phyloP scores from a whole-genome alignment of 2,113 vertebrate species.

The Antennarius striatus region DNA sequence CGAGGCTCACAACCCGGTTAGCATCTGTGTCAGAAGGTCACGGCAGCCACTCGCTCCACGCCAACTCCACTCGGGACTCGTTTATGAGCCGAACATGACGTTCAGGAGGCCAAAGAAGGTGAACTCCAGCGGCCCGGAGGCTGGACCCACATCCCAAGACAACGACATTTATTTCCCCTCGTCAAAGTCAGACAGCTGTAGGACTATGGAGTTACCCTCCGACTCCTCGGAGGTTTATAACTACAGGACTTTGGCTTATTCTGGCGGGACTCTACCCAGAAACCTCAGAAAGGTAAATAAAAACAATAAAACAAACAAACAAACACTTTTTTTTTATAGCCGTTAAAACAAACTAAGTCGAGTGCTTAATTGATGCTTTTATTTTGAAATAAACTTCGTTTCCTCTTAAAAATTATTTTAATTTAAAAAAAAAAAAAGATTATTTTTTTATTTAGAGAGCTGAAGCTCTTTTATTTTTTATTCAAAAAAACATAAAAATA shows the following conservation, averaged over 20 bases:
- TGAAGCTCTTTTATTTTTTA: too few relatives aligned
- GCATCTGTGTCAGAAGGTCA: conserved; percentile 1
- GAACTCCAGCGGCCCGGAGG: conserved; percentile 66
- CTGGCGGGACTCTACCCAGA: conserved; percentile 86
- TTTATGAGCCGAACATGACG: conserved; percentile 69
- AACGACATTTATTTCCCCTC: conserved; percentile 78
- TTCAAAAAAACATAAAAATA: too few relatives aligned
- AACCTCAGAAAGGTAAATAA: conserved; percentile 80
- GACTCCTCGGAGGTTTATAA: conserved; percentile 76
- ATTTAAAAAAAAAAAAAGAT: too few relatives aligned
- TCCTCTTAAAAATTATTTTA: too few relatives aligned
- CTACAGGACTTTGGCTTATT: conserved; percentile 87
- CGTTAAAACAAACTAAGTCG: background rate
- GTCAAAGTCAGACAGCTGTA: conserved; percentile 77
- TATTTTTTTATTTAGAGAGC: too few relatives aligned
- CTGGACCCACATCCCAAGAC: conserved; percentile 60
- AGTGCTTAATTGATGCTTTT: too few relatives aligned
- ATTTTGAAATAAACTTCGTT: too few relatives aligned
- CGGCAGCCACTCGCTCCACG: background rate
- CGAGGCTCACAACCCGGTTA: conserved; percentile 19
- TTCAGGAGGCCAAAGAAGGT: conserved; percentile 78
- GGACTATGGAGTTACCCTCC: conserved; percentile 44
- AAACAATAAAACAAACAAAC: too few relatives aligned
- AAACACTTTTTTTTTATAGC: background rate
- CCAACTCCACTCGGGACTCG: background rate